Percentiles rank a stretch among this genome's conserved stretches.
These are phyloP conservation scores for Cygnus atratus DNA, from an alignment of 2,113 vertebrate species.

Conservation along the genomic window DNA sequence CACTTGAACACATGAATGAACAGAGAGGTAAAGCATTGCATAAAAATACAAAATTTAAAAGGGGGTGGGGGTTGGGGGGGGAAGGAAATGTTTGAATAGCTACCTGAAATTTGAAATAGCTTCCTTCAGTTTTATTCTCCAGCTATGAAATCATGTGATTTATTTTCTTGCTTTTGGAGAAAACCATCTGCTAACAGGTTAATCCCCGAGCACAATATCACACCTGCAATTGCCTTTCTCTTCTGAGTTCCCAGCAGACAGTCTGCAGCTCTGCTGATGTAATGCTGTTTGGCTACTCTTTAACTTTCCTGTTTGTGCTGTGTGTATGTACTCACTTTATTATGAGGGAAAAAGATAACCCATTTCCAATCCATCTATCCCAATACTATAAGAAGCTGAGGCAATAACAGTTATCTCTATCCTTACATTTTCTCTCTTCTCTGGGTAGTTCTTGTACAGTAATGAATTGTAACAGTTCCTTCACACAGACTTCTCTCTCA, in stretches of 20 bases:
- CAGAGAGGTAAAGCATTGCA: background rate
- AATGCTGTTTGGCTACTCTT: slow-evolving; percentile 1
- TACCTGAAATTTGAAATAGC: background rate
- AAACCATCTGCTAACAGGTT: background rate
- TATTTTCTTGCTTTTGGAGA: background rate
- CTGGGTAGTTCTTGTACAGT: slow-evolving; percentile 78
- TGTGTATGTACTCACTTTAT: slow-evolving; percentile 50
- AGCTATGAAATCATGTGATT: accelerated
- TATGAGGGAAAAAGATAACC: slow-evolving; percentile 75
- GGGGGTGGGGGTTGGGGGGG: background rate
- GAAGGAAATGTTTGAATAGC: background rate
- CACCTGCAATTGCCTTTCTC: background rate
- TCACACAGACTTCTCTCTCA: slow-evolving; percentile 77
- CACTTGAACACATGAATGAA: background rate
- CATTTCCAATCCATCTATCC: slow-evolving; percentile 77
- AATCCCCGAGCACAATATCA: background rate
- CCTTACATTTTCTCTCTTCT: slow-evolving; percentile 79
- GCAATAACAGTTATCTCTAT: slow-evolving; percentile 81
- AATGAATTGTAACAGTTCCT: slow-evolving; percentile 83
- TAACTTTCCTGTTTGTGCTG: slow-evolving; percentile 46
- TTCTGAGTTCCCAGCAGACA: background rate
- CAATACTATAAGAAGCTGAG: slow-evolving; percentile 68
- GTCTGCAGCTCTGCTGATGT: background rate
- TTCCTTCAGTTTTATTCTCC: background rate
- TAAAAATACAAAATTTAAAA: background rate